These are phyloP conservation scores for Leptonema lineaticorne DNA, from an alignment of 1,140 invertebrate genomes.

Conservation along the genomic window DNA sequence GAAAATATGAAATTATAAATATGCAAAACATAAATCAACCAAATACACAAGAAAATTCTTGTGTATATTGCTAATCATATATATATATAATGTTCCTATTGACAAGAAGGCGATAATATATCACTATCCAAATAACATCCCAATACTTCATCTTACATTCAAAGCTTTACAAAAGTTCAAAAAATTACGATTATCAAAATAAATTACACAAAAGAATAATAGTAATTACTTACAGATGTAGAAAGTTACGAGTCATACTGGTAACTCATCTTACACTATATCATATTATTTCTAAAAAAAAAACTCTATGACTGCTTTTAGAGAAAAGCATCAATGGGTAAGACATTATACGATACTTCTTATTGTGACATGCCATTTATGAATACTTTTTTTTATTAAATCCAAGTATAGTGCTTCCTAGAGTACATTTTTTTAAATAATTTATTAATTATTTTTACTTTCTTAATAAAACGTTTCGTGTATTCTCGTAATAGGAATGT, in stretches of 20 bases:
- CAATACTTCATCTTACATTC: constrained; percentile 22
- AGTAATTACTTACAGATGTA: constrained; percentile 29
- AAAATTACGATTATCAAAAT: constrained; percentile 25
- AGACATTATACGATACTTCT: constrained; percentile 22
- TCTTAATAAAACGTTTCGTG: neutral
- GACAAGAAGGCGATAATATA: constrained; percentile 13
- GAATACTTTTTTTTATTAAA: constrained; percentile 11
- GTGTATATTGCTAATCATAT: too few relatives aligned
- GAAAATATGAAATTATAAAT: constrained; percentile 1
- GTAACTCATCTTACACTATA: constrained; percentile 20
- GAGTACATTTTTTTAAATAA: too few relatives aligned
- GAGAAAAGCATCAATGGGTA: constrained; percentile 23
- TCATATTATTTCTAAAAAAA: constrained; percentile 29
- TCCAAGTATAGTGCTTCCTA: too few relatives aligned
- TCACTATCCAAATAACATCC: constrained; percentile 20
- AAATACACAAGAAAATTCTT: neutral
- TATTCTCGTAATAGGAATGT: constrained; percentile 13
- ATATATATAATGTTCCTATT: constrained; percentile 8
- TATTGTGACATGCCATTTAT: constrained; percentile 22
- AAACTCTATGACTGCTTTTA: constrained; percentile 27
- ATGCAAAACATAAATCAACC: neutral
- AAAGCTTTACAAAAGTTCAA: constrained; percentile 31
- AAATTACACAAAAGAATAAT: constrained; percentile 24
- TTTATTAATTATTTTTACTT: neutral
- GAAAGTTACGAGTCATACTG: constrained; percentile 21